phyloP scores from a whole-genome alignment of 2,888 invertebrate species.

The Cosmia pyralina region DNA sequence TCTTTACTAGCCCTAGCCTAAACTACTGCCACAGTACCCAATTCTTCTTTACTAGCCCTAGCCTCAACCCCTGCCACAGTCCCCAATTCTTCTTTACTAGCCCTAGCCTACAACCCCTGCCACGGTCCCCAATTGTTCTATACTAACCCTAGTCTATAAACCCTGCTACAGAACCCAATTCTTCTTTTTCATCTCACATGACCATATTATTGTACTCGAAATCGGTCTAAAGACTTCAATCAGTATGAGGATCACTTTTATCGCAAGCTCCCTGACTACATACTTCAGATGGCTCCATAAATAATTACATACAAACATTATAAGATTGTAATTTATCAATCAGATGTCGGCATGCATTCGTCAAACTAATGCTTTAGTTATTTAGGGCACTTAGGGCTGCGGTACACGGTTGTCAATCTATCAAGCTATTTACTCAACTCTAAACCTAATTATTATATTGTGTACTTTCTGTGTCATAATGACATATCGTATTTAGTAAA shows the following conservation, averaged over 20 bases:
- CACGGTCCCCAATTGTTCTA: neutral
- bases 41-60: no score
- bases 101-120: neutral
- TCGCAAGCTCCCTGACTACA: conserved; percentile 18
- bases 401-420: conserved; percentile 5
- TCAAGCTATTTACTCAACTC: neutral
- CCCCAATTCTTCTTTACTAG: neutral
- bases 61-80: neutral
- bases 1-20: no score
- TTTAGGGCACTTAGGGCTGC: conserved; percentile 49
- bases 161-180: neutral
- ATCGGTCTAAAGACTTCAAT: neutral
- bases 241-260: neutral
- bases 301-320: conserved; percentile 25
- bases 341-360: conserved; percentile 48
- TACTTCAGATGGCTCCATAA: conserved; percentile 17
- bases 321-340: conserved; percentile 52
- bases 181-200: neutral
- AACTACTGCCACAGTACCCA: neutral
- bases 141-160: no score
- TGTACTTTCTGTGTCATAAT: no score
- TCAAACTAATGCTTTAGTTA: conserved; percentile 57
- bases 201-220: neutral
- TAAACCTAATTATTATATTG: no score
- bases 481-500: no score